These are phyloP conservation scores for Noctuana brunneofusca DNA, from an alignment of 2,888 invertebrate species.

Conservation along the genomic window DNA sequence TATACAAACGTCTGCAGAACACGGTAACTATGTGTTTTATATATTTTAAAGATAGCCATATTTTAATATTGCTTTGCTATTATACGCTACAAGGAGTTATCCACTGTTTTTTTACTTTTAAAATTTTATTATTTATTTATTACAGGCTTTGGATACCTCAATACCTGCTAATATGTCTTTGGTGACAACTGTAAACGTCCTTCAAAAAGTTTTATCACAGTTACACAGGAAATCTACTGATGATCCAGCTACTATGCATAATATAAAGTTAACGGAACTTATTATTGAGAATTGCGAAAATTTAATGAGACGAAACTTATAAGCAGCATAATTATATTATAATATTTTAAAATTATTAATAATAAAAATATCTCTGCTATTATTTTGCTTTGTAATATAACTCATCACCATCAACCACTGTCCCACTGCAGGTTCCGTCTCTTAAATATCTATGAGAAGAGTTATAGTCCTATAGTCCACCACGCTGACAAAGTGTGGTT, in stretches of 20 bases:
- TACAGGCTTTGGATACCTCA: constrained; percentile 65
- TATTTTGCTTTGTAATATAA: too few species aligned
- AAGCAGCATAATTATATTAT: constrained; percentile 12
- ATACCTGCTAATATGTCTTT: constrained; percentile 69
- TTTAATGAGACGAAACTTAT: constrained; percentile 55
- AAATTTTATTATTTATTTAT: constrained; percentile 35
- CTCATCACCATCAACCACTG: too few species aligned
- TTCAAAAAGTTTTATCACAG: constrained; percentile 59
- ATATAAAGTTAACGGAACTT: constrained; percentile 62
- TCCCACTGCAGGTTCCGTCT: too few species aligned
- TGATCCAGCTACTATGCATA: constrained; percentile 45
- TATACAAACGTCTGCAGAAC: constrained; percentile 89
- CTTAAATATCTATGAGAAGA: too few species aligned
- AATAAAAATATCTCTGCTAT: too few species aligned
- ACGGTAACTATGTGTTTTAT: constrained; percentile 64
- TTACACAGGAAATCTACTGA: constrained; percentile 53
- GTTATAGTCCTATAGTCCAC: too few species aligned
- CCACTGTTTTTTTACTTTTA: background rate
- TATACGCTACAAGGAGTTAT: too few species aligned
- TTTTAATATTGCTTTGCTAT: too few species aligned
- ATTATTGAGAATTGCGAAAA: constrained; percentile 68
- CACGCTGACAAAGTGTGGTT: too few species aligned
- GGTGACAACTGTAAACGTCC: constrained; percentile 58
- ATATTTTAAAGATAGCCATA: too few species aligned
- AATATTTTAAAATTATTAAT: too few species aligned